These are phyloP conservation scores for Seira musarum DNA, from an alignment of 2,888 invertebrate genomes.

Conservation along the genomic window DNA sequence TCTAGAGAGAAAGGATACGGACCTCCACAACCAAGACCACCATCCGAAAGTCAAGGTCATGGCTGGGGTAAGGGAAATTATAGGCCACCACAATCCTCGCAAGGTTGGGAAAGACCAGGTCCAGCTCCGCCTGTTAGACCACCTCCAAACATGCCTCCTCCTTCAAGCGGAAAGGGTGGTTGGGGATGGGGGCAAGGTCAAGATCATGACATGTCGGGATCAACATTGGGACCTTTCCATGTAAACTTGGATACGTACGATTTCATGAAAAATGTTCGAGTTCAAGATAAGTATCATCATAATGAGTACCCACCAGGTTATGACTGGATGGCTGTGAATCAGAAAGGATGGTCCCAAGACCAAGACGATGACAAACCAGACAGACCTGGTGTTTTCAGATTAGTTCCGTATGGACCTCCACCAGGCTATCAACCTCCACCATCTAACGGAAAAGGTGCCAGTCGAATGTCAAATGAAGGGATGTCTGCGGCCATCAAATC, in stretches of 20 bases:
- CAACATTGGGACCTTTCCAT: slow-evolving; percentile 47
- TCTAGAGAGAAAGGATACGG: not conserved
- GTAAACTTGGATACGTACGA: slow-evolving; percentile 53
- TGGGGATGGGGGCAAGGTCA: slow-evolving; percentile 31
- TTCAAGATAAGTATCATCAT: slow-evolving; percentile 50
- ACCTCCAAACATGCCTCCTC: no score
- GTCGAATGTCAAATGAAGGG: slow-evolving; percentile 32
- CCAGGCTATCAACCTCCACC: slow-evolving; percentile 28
- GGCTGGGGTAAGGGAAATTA: not conserved
- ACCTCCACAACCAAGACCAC: slow-evolving; percentile 19
- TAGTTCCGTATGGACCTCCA: slow-evolving; percentile 50
- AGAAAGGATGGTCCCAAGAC: slow-evolving; percentile 21
- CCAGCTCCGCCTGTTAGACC: not conserved
- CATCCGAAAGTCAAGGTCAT: not conserved
- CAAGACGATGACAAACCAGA: slow-evolving; percentile 51
- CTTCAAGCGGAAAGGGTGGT: slow-evolving; percentile 15
- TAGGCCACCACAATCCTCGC: not conserved
- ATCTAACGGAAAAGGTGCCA: not conserved
- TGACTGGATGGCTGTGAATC: slow-evolving; percentile 23
- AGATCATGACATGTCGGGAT: slow-evolving; percentile 7
- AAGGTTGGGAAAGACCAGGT: not conserved
- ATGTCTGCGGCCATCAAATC: not conserved
- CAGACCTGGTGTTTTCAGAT: slow-evolving; percentile 41
- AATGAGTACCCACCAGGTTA: slow-evolving; percentile 54
- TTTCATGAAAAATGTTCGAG: slow-evolving; percentile 48